Evolutionary conservation across 2,888 invertebrate species (phyloP), one percentile per base, ranked within the genome.

Genomic region (Lasioglossum oenotherae): DNA sequence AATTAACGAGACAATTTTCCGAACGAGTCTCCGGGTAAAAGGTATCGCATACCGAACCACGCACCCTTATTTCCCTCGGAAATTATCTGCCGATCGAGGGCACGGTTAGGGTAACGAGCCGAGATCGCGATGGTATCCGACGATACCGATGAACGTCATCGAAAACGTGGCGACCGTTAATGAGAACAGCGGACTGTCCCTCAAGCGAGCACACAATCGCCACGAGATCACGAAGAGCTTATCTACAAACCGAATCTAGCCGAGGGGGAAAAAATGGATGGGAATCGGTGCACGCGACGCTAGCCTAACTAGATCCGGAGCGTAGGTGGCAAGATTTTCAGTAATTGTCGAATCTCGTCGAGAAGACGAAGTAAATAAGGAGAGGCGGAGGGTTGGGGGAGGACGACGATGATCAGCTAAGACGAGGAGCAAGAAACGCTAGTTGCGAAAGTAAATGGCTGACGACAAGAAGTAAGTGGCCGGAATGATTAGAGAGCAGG

Each of bases 381-480:
- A 16, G 4, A 31, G 31, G 27, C 16, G 71, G 41, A 2, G 41
- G 23, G 38, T 38, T 1, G 23, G 72, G 16, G 23, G 38, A 41
- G 41, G 41, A 57, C 41, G 31, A 53, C 35, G 69, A 31, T 41
- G 31, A 57, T 67, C 57, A 49, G 69, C 16, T 44, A 35, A 73
- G 71, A 64, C 41, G 74, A 57, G 78, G 81, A 78, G 80, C 80
- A 87, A 91, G 90, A 86, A 89, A 89, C 88, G 84, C 86, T 84
- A 91, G 91, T 91, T 89, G 91, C 84, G 85, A 92, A 92, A 91
- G 91, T 91, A 91, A 92, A 92, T 91, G 92, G 89, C 89, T 91
- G 87, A 89, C 87, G 88, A 92, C 86, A 90, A 89, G 91, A 92
- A 89, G 90, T 90, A 92, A 91, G 91, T 92, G 91, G 87, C 88